A percentile compares a stretch with the other conserved stretches of the same genome.
These are phyloP conservation scores for Caenorhabditis doughertyi DNA, from an alignment of 2,888 invertebrate genomes.

Conservation along the genomic window DNA sequence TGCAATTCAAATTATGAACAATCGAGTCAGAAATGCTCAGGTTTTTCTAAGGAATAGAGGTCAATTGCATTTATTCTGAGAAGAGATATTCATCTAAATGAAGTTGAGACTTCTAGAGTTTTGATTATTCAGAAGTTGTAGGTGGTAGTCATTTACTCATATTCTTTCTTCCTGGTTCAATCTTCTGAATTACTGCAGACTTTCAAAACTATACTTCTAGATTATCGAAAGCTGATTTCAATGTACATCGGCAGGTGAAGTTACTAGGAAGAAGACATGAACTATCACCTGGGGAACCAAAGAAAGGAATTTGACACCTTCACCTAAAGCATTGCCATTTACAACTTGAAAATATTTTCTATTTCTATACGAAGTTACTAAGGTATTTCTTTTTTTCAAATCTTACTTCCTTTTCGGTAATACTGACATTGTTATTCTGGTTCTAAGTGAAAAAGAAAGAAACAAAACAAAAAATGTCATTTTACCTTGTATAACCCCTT, in stretches of 20 bases:
- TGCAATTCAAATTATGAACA: constrained; percentile 13
- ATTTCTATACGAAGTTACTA: background rate
- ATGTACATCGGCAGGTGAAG: too few species aligned
- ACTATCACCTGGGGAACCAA: too few species aligned
- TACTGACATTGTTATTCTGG: background rate
- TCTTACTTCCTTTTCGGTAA: too few species aligned
- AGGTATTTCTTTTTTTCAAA: background rate
- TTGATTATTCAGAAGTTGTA: background rate
- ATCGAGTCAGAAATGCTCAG: background rate
- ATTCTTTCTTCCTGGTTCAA: background rate
- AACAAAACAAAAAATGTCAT: constrained; percentile 22
- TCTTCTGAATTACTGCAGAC: too few species aligned
- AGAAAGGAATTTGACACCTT: too few species aligned
- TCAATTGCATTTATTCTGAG: background rate
- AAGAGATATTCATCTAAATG: background rate
- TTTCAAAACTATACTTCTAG: too few species aligned
- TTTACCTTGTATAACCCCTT: constrained; percentile 15
- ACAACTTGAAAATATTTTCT: too few species aligned
- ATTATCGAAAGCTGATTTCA: too few species aligned
- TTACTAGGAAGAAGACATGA: too few species aligned
- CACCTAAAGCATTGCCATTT: too few species aligned
- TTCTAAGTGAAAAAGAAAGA: constrained; percentile 6
- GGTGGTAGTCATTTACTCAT: too few species aligned
- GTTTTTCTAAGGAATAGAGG: constrained; percentile 1
- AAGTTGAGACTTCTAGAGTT: background rate